These are phyloP conservation scores for Drosophila mayaguana DNA, from an alignment of 2,888 invertebrate genomes.

Conservation along the genomic window DNA sequence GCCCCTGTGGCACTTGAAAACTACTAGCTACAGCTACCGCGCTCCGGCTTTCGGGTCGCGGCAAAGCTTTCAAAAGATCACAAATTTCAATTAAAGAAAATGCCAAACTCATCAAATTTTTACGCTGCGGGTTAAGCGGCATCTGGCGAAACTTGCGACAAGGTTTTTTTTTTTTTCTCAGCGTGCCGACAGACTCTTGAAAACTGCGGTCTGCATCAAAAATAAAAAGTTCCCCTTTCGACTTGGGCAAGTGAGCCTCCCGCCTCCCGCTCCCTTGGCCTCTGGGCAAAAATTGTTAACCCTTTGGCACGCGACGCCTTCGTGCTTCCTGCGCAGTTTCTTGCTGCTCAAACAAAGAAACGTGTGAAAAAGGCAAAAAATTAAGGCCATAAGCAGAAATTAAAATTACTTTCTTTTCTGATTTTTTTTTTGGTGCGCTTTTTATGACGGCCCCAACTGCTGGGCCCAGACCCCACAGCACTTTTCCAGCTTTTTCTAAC, in stretches of 20 bases:
- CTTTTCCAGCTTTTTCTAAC: conserved; percentile 3
- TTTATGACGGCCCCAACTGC: not conserved
- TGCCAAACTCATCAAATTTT: conserved; percentile 79
- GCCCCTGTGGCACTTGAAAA: conserved; percentile 39
- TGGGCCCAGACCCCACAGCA: not conserved
- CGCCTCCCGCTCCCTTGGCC: not conserved
- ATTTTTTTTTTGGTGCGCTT: conserved; percentile 17
- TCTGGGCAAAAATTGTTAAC: conserved; percentile 43
- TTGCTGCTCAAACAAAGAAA: conserved; percentile 61
- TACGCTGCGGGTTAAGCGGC: conserved; percentile 75
- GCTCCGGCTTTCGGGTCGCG: conserved; percentile 4
- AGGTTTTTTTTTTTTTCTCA: conserved; percentile 14
- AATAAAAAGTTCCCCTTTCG: conserved; percentile 20
- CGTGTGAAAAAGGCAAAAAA: conserved; percentile 77
- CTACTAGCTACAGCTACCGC: conserved; percentile 16
- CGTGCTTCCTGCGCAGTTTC: not conserved
- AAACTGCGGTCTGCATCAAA: conserved; percentile 61
- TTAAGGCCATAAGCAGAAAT: conserved; percentile 59
- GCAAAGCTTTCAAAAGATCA: conserved; percentile 82
- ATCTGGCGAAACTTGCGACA: conserved; percentile 62
- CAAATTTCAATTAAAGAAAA: conserved; percentile 83
- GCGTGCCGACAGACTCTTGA: conserved; percentile 47
- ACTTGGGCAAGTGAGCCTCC: not conserved
- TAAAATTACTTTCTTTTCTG: conserved; percentile 26
- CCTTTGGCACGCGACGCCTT: conserved; percentile 59